A percentile compares a stretch with the other conserved stretches of the same genome.
Evolutionary conservation across 1,140 invertebrate species (phyloP).

Genomic region (Danaus plexippus): DNA sequence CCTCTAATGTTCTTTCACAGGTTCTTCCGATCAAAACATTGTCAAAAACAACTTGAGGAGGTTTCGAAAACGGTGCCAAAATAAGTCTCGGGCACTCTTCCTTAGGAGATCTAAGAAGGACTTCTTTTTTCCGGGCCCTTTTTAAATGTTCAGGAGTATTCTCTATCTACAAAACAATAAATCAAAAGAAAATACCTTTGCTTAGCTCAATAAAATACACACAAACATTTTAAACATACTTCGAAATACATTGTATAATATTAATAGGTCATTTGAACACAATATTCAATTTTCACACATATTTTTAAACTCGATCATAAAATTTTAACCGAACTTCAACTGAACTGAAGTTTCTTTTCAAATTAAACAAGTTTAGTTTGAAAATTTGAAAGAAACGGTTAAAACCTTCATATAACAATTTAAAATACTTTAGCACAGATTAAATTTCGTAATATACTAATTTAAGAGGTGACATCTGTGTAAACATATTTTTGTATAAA

Average conservation of each 20-base stretch:
- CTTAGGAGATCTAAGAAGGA: slow-evolving; percentile 31
- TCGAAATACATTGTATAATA: slow-evolving; percentile 27
- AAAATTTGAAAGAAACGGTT: slow-evolving; percentile 4
- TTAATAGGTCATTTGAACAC: no score
- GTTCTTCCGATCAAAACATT: slow-evolving; percentile 73
- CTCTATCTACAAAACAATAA: slow-evolving; percentile 46
- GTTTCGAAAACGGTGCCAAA: slow-evolving; percentile 75
- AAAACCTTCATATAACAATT: slow-evolving; percentile 4
- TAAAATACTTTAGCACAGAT: no score
- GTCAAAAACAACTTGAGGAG: slow-evolving; percentile 76
- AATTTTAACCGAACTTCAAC: no score
- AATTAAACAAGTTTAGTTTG: slow-evolving; percentile 7
- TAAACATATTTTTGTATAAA: no score
- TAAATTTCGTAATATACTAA: no score
- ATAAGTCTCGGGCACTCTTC: slow-evolving; percentile 63
- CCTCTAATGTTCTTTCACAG: slow-evolving; percentile 66
- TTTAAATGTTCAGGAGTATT: slow-evolving; percentile 62
- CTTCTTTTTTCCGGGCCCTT: slow-evolving; percentile 32
- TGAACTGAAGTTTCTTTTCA: background rate
- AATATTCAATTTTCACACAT: no score
- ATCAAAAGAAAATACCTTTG: background rate
- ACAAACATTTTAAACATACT: slow-evolving; percentile 13
- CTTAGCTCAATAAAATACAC: no score
- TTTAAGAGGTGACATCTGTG: no score
- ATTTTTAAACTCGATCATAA: no score